phyloP scores from a whole-genome alignment of 1,140 invertebrate genomes.

The Tetragnatha versicolor region DNA sequence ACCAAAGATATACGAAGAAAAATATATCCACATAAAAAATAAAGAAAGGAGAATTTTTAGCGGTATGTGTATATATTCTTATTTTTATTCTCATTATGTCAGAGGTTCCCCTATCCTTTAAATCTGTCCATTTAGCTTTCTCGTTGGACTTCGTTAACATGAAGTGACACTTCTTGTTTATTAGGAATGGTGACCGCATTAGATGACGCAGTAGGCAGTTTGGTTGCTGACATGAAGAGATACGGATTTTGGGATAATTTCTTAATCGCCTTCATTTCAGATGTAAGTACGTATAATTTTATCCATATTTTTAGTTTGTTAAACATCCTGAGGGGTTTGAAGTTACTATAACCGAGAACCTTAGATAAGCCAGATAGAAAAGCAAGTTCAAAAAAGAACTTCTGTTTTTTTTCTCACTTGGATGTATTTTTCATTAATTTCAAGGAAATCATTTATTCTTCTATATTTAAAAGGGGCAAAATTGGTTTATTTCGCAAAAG shows the following conservation, averaged over 20 bases:
- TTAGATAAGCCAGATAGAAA: no score
- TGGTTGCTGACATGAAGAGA: constrained; percentile 64
- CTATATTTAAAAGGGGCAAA: no score
- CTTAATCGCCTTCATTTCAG: constrained; percentile 64
- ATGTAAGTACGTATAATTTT: constrained; percentile 59
- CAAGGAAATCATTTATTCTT: no score
- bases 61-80: constrained; percentile 57
- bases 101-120: no score
- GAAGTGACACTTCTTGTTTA: background rate
- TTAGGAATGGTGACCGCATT: constrained; percentile 67
- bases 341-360: no score
- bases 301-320: no score
- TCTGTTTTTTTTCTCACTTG: no score
- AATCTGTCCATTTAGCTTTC: background rate
- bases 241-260: constrained; percentile 66
- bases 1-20: constrained; percentile 61
- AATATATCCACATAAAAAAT: constrained; percentile 62
- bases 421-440: no score
- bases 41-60: constrained; percentile 62
- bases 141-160: background rate
- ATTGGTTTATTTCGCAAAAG: no score
- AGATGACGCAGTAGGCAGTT: constrained; percentile 66
- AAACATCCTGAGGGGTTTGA: no score
- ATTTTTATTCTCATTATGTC: no score
- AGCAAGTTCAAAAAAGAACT: no score